These are phyloP conservation scores for Prorops nasuta DNA, from an alignment of 1,140 invertebrate genomes.

Conservation along the genomic window DNA sequence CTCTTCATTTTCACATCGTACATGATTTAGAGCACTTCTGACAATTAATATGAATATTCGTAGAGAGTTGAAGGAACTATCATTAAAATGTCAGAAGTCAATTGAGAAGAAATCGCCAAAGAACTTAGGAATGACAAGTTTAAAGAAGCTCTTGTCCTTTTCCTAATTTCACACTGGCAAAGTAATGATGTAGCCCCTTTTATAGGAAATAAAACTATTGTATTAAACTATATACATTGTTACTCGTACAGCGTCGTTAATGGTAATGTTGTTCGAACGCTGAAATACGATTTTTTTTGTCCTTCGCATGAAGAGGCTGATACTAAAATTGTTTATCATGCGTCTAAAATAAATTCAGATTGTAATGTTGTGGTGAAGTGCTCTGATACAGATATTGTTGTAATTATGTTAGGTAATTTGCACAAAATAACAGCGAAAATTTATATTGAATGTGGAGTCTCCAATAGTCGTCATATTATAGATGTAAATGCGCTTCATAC, in stretches of 20 bases:
- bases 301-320: conserved; percentile 36
- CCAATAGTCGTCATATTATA: conserved; percentile 8
- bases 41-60: no score
- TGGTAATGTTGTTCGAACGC: conserved; percentile 14
- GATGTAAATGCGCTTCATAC: conserved; percentile 20
- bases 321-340: conserved; percentile 35
- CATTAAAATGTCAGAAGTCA: no score
- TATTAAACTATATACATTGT: conserved; percentile 18
- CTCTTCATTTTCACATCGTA: no score
- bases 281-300: conserved; percentile 7
- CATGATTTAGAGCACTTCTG: no score
- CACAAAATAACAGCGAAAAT: conserved; percentile 3
- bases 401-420: conserved; percentile 7
- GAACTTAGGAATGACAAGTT: conserved; percentile 38
- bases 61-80: no score
- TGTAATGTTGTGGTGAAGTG: conserved; percentile 21
- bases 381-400: conserved; percentile 28
- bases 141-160: conserved; percentile 37
- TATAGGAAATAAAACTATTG: conserved; percentile 21
- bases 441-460: conserved; percentile 10
- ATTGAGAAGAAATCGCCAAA: no score
- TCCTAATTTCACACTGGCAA: conserved; percentile 33
- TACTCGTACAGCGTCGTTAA: conserved; percentile 12
- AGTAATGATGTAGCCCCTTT: conserved; percentile 16
- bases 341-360: conserved; percentile 25